These are phyloP conservation scores for Pseudois nayaur DNA, from an alignment of 2,113 vertebrate species.

Conservation along the genomic window DNA sequence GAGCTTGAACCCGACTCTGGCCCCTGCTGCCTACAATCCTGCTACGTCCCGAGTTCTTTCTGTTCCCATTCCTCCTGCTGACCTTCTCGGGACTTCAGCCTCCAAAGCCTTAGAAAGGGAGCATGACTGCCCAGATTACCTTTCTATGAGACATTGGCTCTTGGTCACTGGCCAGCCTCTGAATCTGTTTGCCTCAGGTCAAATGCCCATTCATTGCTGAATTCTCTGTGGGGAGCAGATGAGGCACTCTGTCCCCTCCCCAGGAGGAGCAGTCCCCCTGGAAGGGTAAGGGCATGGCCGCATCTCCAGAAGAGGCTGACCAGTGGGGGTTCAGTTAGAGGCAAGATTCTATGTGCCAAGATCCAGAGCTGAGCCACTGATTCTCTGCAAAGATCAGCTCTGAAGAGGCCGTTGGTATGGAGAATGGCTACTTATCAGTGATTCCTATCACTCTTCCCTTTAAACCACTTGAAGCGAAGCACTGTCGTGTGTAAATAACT, in stretches of 20 bases:
- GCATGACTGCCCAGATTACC: background rate
- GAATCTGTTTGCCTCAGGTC: background rate
- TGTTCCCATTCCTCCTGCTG: background rate
- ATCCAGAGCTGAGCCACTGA: background rate
- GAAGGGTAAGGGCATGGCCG: background rate
- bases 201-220: background rate
- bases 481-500: background rate
- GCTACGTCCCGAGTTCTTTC: background rate
- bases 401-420: background rate
- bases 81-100: background rate
- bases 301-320: background rate
- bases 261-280: rapidly evolving
- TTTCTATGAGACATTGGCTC: background rate
- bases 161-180: background rate
- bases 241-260: background rate
- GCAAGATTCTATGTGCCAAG: background rate
- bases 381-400: background rate
- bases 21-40: background rate
- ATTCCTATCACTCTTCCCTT: background rate
- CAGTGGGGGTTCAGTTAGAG: rapidly evolving
- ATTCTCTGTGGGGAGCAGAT: background rate
- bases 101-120: background rate
- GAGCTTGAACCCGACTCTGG: background rate
- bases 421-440: too few species aligned
- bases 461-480: background rate